phyloP scores from a whole-genome alignment of 2,888 invertebrate genomes.

The Nipponacmea schrenckii region DNA sequence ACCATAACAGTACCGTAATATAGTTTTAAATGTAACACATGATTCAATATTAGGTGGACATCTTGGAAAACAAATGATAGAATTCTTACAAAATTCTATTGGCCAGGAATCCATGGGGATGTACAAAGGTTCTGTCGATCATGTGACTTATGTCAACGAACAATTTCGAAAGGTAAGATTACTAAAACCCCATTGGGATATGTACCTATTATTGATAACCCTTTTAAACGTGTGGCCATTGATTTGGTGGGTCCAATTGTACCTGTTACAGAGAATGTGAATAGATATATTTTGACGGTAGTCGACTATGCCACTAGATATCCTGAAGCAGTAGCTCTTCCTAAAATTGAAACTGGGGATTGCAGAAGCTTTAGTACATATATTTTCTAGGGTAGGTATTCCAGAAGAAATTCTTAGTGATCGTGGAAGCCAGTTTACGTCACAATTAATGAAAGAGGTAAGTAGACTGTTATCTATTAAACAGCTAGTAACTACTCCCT shows the following conservation, averaged over 20 bases:
- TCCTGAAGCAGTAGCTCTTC: no score
- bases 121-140: not conserved
- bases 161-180: not conserved
- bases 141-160: conserved; percentile 12
- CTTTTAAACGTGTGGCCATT: conserved; percentile 16
- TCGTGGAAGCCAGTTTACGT: no score
- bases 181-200: conserved; percentile 1
- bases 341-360: no score
- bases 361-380: no score
- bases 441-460: conserved; percentile 33
- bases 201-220: conserved; percentile 9
- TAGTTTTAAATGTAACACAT: conserved; percentile 10
- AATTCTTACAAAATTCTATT: not conserved
- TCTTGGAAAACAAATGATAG: conserved; percentile 18
- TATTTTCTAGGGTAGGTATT: no score
- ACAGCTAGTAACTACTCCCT: conserved; percentile 27
- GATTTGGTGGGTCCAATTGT: not conserved
- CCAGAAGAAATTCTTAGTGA: no score
- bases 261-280: conserved; percentile 26
- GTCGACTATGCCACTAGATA: no score
- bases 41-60: conserved; percentile 19
- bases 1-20: conserved; percentile 21
- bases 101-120: conserved; percentile 8
- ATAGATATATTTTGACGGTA: conserved; percentile 13
- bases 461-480: not conserved